Conservation (phyloP, 2,888 invertebrate genomes). For the Tetanocera ferruginea region DNA sequence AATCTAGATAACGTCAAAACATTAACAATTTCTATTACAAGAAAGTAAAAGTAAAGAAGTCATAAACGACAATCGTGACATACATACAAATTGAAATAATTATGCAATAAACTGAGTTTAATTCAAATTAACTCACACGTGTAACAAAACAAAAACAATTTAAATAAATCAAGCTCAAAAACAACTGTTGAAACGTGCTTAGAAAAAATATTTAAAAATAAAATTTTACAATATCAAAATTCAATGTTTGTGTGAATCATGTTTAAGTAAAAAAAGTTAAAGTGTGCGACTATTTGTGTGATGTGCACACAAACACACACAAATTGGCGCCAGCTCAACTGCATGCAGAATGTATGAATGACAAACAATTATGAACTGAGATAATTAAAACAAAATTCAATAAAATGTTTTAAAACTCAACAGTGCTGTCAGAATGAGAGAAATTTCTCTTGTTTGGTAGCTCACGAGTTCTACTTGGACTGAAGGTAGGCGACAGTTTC, state of each 20-base stretch:
- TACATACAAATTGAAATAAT: conserved; percentile 14
- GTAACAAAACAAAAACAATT: too few species aligned
- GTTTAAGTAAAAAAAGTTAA: neutral
- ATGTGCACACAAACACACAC: neutral
- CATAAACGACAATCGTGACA: conserved; percentile 7
- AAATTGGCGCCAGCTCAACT: neutral
- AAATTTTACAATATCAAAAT: neutral
- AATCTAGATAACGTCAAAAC: neutral
- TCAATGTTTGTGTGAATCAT: neutral
- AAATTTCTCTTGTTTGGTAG: too few species aligned
- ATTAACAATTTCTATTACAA: too few species aligned
- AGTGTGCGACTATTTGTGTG: neutral
- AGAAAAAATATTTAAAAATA: neutral
- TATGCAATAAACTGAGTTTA: neutral
- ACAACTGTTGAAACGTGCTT: too few species aligned
- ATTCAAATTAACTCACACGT: neutral
- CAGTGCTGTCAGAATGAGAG: too few species aligned
- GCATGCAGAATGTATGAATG: neutral
- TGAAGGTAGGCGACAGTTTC: too few species aligned
- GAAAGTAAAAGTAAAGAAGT: too few species aligned
- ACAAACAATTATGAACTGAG: too few species aligned
- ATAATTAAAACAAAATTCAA: too few species aligned
- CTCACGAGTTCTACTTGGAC: too few species aligned
- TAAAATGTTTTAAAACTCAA: too few species aligned
- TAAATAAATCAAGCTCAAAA: too few species aligned